These are phyloP conservation scores for Enteromius anoplus DNA, from an alignment of 2,797 vertebrate genomes.

Conservation along the genomic window DNA sequence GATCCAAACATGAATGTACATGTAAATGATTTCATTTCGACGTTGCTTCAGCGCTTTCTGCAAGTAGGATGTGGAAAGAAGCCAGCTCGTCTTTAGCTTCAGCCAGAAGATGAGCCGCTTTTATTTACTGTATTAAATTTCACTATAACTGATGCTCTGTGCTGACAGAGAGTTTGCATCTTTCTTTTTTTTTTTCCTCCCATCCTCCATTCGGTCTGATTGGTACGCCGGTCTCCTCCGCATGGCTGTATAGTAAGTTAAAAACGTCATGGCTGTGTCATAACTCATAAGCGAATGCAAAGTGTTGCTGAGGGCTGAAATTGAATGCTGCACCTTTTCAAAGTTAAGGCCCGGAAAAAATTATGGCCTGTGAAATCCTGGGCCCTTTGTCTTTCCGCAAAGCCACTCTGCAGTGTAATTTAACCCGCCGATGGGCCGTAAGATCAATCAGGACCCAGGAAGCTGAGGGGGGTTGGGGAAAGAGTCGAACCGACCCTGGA, in stretches of 20 bases:
- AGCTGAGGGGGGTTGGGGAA: constrained; percentile 49
- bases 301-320: constrained; percentile 68
- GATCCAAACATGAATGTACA: constrained; percentile 52
- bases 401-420: constrained; percentile 72
- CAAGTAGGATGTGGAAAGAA: constrained; percentile 39
- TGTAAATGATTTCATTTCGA: constrained; percentile 33
- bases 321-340: constrained; percentile 72
- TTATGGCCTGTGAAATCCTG: constrained; percentile 70
- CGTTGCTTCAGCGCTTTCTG: constrained; percentile 23
- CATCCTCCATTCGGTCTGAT: constrained; percentile 48
- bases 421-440: constrained; percentile 67
- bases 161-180: neutral
- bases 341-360: constrained; percentile 70
- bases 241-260: constrained; percentile 66
- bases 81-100: constrained; percentile 31
- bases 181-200: constrained; percentile 5
- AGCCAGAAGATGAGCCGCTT: constrained; percentile 10
- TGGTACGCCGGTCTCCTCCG: constrained; percentile 65
- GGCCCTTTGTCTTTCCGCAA: constrained; percentile 64
- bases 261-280: constrained; percentile 66
- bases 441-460: constrained; percentile 70
- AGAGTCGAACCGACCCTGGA: constrained; percentile 58
- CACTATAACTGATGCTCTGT: constrained; percentile 13
- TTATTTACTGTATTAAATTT: constrained; percentile 51
- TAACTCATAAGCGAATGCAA: constrained; percentile 72